Evolutionary conservation across 2,113 vertebrate species (phyloP).

Genomic region (Toxotes chatareus): DNA sequence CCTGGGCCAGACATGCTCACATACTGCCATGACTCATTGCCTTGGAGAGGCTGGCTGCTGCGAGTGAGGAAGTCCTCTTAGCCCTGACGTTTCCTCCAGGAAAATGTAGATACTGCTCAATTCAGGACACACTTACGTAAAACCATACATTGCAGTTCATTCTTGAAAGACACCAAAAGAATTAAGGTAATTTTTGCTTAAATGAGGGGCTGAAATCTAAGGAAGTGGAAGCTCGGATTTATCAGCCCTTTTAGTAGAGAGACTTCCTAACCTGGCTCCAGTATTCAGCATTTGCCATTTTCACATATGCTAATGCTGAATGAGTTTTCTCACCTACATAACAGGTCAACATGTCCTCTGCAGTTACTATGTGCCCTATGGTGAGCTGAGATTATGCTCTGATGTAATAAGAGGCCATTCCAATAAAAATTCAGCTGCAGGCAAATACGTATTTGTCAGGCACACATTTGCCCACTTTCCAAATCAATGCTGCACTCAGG

Average conservation of each 20-base stretch:
- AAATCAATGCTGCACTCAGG: slow-evolving; percentile 49
- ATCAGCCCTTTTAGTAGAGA: neutral
- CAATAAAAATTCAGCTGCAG: slow-evolving; percentile 39
- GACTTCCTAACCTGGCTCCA: slow-evolving; percentile 19
- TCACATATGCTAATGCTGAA: slow-evolving; percentile 5
- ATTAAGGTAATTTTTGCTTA: neutral
- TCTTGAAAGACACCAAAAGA: slow-evolving; percentile 17
- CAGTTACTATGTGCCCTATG: slow-evolving; percentile 5
- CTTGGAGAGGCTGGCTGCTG: slow-evolving; percentile 61
- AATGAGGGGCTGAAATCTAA: neutral
- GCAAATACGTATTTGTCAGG: slow-evolving; percentile 23
- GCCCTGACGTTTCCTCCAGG: slow-evolving; percentile 60
- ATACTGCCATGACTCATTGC: slow-evolving; percentile 72
- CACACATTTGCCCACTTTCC: slow-evolving; percentile 13
- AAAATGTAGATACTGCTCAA: slow-evolving; percentile 51
- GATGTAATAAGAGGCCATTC: slow-evolving; percentile 52
- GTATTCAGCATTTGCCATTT: neutral
- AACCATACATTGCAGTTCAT: slow-evolving; percentile 48
- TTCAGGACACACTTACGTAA: slow-evolving; percentile 45
- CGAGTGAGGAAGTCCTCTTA: slow-evolving; percentile 61
- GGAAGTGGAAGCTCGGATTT: neutral
- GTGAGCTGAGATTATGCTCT: slow-evolving; percentile 57
- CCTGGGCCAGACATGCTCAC: slow-evolving; percentile 70
- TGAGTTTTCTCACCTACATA: slow-evolving; percentile 23
- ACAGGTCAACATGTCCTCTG: slow-evolving; percentile 56